phyloP scores from a whole-genome alignment of 2,113 vertebrate genomes.

The Aldabrachelys gigantea region DNA sequence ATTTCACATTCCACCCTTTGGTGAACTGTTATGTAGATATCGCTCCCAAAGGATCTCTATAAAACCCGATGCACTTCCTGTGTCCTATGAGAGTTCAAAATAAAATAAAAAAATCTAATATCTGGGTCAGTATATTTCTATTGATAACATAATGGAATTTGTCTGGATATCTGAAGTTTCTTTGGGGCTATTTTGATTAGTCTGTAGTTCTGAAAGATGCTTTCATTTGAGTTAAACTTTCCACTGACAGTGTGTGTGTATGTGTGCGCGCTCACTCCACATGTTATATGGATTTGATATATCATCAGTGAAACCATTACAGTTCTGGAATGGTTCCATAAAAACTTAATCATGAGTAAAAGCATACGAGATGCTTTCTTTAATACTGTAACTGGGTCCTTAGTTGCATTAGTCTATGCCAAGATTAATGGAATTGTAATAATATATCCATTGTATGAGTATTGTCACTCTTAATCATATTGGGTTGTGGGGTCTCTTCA shows the following conservation, averaged over 20 bases:
- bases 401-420: background rate
- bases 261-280: background rate
- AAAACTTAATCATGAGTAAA: constrained; percentile 1
- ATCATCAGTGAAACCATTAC: background rate
- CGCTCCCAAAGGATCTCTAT: background rate
- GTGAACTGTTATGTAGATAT: background rate
- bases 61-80: background rate
- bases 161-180: background rate
- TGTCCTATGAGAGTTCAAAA: background rate
- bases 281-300: background rate
- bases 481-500: background rate
- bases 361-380: background rate
- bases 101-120: background rate
- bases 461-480: constrained; percentile 6
- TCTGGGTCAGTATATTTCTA: background rate
- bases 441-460: background rate
- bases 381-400: background rate
- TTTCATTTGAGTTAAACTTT: background rate
- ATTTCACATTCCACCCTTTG: background rate
- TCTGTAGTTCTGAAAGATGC: background rate
- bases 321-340: background rate
- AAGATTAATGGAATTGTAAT: constrained; percentile 4
- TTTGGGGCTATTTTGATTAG: background rate
- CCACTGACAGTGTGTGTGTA: background rate
- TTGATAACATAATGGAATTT: background rate